Evolutionary conservation across 2,113 vertebrate genomes (phyloP).

Genomic region (Perognathus longimembris): DNA sequence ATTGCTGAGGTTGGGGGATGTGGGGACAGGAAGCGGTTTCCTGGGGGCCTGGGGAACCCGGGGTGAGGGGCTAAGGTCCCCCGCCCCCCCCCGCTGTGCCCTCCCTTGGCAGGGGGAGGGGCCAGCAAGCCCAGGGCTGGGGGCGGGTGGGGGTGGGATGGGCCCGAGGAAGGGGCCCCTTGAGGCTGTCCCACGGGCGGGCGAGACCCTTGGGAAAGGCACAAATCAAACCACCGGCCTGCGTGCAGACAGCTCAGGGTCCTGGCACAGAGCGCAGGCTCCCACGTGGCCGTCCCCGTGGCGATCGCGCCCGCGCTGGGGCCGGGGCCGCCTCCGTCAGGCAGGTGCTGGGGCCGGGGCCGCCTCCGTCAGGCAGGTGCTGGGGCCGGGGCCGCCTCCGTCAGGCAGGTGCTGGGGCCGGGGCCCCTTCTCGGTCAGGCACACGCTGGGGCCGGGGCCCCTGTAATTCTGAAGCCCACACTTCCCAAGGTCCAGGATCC

Average conservation of each 20-base stretch:
- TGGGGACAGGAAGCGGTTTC: neutral
- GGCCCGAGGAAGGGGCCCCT: neutral
- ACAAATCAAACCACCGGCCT: neutral
- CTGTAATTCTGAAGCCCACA: neutral
- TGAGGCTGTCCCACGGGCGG: neutral
- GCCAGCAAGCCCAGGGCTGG: neutral
- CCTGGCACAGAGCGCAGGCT: neutral
- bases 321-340: too few species aligned
- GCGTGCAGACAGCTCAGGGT: neutral
- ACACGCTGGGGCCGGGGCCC: too few species aligned
- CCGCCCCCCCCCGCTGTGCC: neutral
- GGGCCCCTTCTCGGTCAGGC: too few species aligned
- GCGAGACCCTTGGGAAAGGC: neutral
- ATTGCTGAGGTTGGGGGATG: neutral
- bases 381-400: too few species aligned
- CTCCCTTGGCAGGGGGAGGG: neutral
- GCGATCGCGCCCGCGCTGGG: too few species aligned
- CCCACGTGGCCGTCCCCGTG: too few species aligned
- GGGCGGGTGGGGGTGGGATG: too few species aligned
- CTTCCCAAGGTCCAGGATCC: neutral
- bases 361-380: neutral
- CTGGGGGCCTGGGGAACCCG: neutral
- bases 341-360: too few species aligned
- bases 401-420: too few species aligned
- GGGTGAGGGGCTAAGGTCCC: rapidly evolving